Evolutionary conservation across 2,888 invertebrate species (phyloP).

Genomic region (Ecliptopera silaceata): DNA sequence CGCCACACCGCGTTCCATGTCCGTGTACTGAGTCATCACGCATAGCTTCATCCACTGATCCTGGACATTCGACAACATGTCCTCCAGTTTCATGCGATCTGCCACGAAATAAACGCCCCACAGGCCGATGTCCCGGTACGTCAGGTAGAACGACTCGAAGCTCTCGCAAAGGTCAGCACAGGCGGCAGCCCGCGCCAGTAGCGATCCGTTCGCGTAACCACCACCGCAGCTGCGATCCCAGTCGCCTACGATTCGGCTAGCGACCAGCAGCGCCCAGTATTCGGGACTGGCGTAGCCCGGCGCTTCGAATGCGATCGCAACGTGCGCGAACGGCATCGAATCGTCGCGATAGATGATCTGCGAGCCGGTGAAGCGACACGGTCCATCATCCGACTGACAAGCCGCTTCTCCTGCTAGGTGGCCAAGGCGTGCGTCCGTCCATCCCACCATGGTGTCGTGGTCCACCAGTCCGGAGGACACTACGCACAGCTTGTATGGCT

Average conservation of each 20-base stretch:
- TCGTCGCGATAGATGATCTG: constrained; percentile 58
- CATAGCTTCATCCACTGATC: constrained; percentile 68
- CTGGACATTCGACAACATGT: constrained; percentile 61
- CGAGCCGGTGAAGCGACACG: constrained; percentile 49
- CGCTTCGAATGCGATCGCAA: constrained; percentile 73
- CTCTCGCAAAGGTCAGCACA: constrained; percentile 30
- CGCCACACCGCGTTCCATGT: constrained; percentile 59
- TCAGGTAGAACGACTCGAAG: constrained; percentile 70
- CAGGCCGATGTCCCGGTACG: constrained; percentile 68
- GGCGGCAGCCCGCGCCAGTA: constrained; percentile 55
- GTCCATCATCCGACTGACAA: constrained; percentile 39
- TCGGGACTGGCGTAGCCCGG: constrained; percentile 62
- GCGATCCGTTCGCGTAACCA: constrained; percentile 48
- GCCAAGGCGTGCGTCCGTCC: constrained; percentile 81
- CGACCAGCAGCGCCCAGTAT: constrained; percentile 56
- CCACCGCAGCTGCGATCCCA: constrained; percentile 67
- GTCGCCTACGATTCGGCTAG: constrained; percentile 62
- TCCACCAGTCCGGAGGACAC: constrained; percentile 87
- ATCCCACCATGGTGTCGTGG: constrained; percentile 84
- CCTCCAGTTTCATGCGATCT: constrained; percentile 53
- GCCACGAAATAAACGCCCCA: constrained; percentile 76
- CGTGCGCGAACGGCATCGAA: constrained; percentile 66
- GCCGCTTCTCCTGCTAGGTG: constrained; percentile 52
- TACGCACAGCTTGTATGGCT: constrained; percentile 85
- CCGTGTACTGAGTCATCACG: constrained; percentile 44